Base-by-base conservation (phyloP, 2,797 vertebrate species). In the Tauraco hartlaubi region DNA sequence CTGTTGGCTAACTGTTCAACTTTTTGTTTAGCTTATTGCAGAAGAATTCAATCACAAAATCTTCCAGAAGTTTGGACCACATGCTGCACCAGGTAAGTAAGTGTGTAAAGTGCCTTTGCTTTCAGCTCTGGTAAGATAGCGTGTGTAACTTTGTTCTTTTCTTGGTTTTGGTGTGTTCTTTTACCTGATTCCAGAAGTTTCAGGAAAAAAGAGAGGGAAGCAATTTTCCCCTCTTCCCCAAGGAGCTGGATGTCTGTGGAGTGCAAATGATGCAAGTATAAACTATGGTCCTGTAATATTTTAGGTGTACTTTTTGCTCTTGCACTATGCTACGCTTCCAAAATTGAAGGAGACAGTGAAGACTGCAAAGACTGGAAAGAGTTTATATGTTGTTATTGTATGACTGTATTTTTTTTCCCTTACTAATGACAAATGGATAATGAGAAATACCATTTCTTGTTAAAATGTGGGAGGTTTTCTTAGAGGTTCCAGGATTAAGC, bases 31-130 rank as follows among this genome's bases (percentile, higher is more conserved):
- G 99, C 98, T 99, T 97, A 99, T 99, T 96, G 99, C 99, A 98
- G 99, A 99, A 98, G 99, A 99, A 99, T 99, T 99, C 97, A 98
- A 97, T 97, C 98, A 98, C 94, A 97, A 97, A 97, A 97, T 98
- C 95, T 97, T 99, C 96, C 98, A 98, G 91, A 99, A 98, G 97
- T 96, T 96, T 94, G 98, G 96, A 84, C 96, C 91, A 28, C 98
- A 98, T 90, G 98, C 97, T 94, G 78, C 96, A 97, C 95, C 99
- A 98, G 98, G 98, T 98, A 95, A 97, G 72, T 92, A 35, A 51
- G 33, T 29, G 4, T 80, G 18, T 85, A 9, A 26, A 79, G 31
- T 86, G 43, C 85, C 87, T 46, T 91, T 79, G 48, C 48, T 94
- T 97, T 95, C 29, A 93, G 13, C 13, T 93, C 9, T 93, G 28